Conservation (phyloP, 2,113 vertebrate species). For the Caracal caracal region DNA sequence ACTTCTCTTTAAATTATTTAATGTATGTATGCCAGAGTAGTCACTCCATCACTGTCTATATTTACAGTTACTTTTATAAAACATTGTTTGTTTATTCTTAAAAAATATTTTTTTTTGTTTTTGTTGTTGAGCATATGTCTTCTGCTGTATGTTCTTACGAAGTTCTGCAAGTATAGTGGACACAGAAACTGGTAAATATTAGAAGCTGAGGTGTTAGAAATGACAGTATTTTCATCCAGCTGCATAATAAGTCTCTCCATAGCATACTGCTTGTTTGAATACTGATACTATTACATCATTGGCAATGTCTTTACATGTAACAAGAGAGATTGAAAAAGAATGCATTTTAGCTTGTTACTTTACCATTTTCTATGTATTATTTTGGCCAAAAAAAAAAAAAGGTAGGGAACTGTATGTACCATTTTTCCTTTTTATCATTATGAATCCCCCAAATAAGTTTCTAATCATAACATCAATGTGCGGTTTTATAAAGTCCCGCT, state of each 20-base stretch:
- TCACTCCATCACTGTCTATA: background rate
- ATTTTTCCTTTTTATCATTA: background rate
- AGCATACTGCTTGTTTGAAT: background rate
- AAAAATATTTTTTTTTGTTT: background rate
- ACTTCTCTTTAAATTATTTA: background rate
- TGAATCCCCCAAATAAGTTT: background rate
- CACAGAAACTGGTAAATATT: background rate
- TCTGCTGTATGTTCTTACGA: background rate
- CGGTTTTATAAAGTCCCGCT: background rate
- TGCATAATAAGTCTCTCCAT: background rate
- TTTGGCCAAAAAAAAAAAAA: slow-evolving; percentile 18
- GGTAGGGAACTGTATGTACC: background rate
- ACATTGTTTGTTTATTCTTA: background rate
- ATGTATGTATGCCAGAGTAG: background rate
- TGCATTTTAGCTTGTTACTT: background rate
- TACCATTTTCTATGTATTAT: background rate
- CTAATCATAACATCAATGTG: background rate
- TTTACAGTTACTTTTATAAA: background rate
- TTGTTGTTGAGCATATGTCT: background rate
- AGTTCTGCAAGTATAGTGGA: background rate
- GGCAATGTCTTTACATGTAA: background rate
- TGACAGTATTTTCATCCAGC: background rate
- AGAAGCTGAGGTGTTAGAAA: background rate
- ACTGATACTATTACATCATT: background rate
- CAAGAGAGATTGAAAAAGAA: background rate